Base-by-base conservation (phyloP, 2,888 invertebrate species). In the Tetragnatha montana region DNA sequence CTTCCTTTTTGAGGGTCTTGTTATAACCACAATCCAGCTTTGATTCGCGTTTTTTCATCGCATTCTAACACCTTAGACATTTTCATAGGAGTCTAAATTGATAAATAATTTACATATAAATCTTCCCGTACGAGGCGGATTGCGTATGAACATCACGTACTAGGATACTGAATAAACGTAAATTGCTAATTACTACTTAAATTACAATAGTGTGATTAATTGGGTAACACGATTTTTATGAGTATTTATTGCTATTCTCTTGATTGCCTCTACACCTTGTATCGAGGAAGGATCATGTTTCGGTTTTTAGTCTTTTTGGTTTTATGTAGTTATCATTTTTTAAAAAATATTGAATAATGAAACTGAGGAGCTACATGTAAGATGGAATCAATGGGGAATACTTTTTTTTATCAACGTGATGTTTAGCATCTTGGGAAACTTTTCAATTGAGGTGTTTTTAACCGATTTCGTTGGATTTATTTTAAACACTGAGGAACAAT, bases 101-200 rank as follows among this genome's bases (percentile, higher is more conserved):
- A 87, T 87, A 87, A 81, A 81, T 87, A 81, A 79, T 87, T 81
- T 87, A 75, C 81, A 87, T 81, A 87, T 87, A 87, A 87, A 87
- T 87, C 87, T 87, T 87, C 70, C 70, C 75, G n/a, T 21, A 71
- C 80, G 12, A 17, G 81, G 69, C 17, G 21, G 47, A 76, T 51
- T 81, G 51, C 49, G 14, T 22, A 87, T 81, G 68, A 21, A 22
- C 76, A 51, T 87, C 87, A 87, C 87, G 87, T 87, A 87, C 76
- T 60, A 87, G n/a, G 75, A 60, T 60, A 70, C 70, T 87, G 81
- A 87, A 87, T 82, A 69, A 87, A 87, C 87, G 75, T 76, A 87
- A 87, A 87, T 87, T 87, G 87, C 81, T 87, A 87, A 87, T 87
- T 87, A 87, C 76, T 81, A 81, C 81, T 87, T 87, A 87, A 87